phyloP scores from a whole-genome alignment of 2,888 invertebrate genomes.

The Philaethria dido region DNA sequence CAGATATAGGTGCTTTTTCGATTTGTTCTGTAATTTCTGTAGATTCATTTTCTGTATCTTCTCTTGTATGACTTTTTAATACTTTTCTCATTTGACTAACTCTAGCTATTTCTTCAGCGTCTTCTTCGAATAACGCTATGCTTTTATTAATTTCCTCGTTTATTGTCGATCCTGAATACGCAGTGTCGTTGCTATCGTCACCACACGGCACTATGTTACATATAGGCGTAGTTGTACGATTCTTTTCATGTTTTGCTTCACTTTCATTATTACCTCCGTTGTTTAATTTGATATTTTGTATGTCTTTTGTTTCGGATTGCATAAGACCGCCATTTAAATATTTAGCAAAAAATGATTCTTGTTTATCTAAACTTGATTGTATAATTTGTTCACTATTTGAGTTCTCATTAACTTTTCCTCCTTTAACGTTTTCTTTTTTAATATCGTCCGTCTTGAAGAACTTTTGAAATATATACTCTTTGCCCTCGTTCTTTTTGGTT shows the following conservation, averaged over 20 bases:
- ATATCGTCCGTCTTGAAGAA: conserved; percentile 54
- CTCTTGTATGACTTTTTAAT: conserved; percentile 55
- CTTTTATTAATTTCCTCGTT: conserved; percentile 78
- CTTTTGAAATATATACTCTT: conserved; percentile 63
- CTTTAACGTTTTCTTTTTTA: conserved; percentile 29
- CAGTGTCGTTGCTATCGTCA: conserved; percentile 70
- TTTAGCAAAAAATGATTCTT: conserved; percentile 78
- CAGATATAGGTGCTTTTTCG: conserved; percentile 20
- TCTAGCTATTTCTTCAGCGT: conserved; percentile 60
- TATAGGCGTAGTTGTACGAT: conserved; percentile 55
- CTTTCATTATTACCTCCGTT: conserved; percentile 8
- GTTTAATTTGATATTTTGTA: conserved; percentile 1
- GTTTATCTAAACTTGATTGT: conserved; percentile 63
- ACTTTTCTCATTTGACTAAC: conserved; percentile 66
- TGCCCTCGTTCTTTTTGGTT: conserved; percentile 50
- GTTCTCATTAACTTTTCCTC: conserved; percentile 46
- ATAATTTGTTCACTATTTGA: conserved; percentile 41
- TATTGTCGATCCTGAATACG: conserved; percentile 74
- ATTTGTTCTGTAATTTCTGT: background rate
- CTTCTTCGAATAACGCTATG: conserved; percentile 72
- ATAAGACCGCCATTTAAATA: conserved; percentile 55
- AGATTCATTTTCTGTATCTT: conserved; percentile 17
- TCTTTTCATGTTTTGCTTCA: conserved; percentile 31
- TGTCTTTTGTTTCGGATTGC: conserved; percentile 10
- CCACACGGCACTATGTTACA: conserved; percentile 61